phyloP scores from a whole-genome alignment of 2,888 invertebrate genomes.

The Atethmia centrago region DNA sequence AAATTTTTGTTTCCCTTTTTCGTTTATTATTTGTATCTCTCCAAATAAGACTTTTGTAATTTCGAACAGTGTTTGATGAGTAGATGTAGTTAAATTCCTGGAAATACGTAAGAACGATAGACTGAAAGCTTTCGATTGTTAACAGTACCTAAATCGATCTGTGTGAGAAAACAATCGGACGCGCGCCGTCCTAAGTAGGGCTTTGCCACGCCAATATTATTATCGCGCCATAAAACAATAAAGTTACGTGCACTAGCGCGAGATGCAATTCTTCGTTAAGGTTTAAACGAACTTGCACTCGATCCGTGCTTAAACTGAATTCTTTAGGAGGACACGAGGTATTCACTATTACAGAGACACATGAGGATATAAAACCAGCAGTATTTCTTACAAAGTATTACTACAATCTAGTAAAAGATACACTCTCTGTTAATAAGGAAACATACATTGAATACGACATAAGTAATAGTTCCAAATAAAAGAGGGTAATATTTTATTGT shows the following conservation, averaged over 20 bases:
- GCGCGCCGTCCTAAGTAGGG: constrained; percentile 62
- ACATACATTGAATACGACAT: constrained; percentile 50
- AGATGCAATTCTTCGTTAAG: constrained; percentile 58
- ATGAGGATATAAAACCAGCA: constrained; percentile 42
- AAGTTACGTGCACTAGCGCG: constrained; percentile 70
- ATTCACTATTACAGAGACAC: constrained; percentile 40
- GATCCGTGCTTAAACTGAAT: constrained; percentile 38
- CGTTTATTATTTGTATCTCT: constrained; percentile 77
- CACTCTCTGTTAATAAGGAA: constrained; percentile 21
- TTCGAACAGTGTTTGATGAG: constrained; percentile 28
- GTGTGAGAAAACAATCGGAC: constrained; percentile 81
- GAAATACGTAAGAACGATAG: constrained; percentile 15
- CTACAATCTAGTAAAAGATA: constrained; percentile 32
- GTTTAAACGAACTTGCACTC: constrained; percentile 53
- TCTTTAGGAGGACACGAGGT: constrained; percentile 49
- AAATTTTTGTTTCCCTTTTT: constrained; percentile 80
- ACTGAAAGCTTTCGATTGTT: constrained; percentile 37
- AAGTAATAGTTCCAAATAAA: constrained; percentile 58
- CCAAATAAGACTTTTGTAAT: constrained; percentile 72
- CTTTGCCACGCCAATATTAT: constrained; percentile 79
- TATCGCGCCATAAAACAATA: constrained; percentile 81
- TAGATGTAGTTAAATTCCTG: constrained; percentile 7
- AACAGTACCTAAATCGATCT: constrained; percentile 79
- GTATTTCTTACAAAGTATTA: constrained; percentile 47
- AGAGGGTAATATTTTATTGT: constrained; percentile 77